Evolutionary conservation across 2,797 vertebrate species (phyloP).

Genomic region (Rhinichthys osculus): DNA sequence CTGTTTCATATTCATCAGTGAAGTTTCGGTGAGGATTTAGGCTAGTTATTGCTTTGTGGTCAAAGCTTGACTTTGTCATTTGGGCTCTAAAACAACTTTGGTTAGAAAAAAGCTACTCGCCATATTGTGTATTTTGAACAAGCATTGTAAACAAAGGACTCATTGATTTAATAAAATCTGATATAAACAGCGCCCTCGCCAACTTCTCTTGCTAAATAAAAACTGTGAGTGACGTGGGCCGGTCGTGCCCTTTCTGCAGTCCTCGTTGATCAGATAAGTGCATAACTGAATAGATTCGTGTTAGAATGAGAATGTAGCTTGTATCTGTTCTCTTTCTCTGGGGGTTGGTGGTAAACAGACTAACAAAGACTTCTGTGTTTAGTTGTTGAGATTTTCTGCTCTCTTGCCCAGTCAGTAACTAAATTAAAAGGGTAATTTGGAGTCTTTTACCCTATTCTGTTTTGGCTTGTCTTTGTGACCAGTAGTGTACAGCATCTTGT

Average conservation of each 20-base stretch:
- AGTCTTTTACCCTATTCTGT: background rate
- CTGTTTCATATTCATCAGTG: background rate
- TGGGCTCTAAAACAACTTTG: background rate
- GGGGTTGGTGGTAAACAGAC: constrained; percentile 29
- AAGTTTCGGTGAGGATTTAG: background rate
- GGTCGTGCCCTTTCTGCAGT: constrained; percentile 18
- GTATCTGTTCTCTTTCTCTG: constrained; percentile 28
- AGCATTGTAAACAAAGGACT: constrained; percentile 8
- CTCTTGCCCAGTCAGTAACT: constrained; percentile 11
- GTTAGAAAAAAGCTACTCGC: background rate
- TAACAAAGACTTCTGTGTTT: constrained; percentile 49
- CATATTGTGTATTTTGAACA: background rate
- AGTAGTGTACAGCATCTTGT: background rate
- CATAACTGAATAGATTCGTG: constrained; percentile 35
- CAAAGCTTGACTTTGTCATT: constrained; percentile 12
- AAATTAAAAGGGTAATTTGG: constrained; percentile 19
- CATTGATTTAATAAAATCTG: constrained; percentile 8
- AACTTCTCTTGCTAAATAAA: background rate
- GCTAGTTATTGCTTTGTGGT: background rate
- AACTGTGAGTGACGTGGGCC: background rate
- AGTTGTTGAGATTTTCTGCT: constrained; percentile 35
- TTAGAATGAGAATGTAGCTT: constrained; percentile 41
- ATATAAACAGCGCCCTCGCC: constrained; percentile 8
- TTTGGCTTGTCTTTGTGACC: background rate
- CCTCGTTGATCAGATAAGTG: constrained; percentile 12